Percentiles rank a stretch among this genome's conserved stretches.
phyloP scores from a whole-genome alignment of 2,113 vertebrate species.

The Sakesphorus luctuosus region DNA sequence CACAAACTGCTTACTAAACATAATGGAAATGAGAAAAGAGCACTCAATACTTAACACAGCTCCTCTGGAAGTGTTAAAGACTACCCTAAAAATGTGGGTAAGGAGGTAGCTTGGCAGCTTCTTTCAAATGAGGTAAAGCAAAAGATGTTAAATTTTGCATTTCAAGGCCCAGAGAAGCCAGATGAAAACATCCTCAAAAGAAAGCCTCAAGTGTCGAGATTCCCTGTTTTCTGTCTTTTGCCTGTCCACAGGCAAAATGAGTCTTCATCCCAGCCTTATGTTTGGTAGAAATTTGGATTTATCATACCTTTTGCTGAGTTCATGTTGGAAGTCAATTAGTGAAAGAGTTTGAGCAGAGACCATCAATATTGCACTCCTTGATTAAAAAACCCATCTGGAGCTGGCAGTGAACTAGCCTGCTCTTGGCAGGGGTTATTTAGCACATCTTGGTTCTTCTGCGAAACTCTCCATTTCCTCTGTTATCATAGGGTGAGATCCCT shows the following conservation, averaged over 20 bases:
- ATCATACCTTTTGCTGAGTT: slow-evolving; percentile 61
- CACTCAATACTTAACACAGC: background rate
- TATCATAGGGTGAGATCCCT: slow-evolving; percentile 8
- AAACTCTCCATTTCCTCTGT: background rate
- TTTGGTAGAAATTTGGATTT: slow-evolving; percentile 38
- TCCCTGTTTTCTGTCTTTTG: background rate
- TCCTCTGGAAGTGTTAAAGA: background rate
- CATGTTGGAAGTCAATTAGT: slow-evolving; percentile 67
- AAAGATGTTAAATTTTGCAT: slow-evolving; percentile 12
- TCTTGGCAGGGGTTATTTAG: slow-evolving; percentile 65
- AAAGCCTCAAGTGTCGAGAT: background rate
- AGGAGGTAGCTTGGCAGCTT: background rate
- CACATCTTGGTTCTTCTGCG: background rate
- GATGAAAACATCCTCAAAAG: background rate
- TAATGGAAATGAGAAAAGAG: background rate
- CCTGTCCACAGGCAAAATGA: background rate
- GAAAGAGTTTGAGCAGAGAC: slow-evolving; percentile 55
- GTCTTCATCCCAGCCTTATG: background rate
- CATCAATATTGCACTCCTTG: slow-evolving; percentile 71
- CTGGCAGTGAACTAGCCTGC: slow-evolving; percentile 36
- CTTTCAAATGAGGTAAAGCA: background rate
- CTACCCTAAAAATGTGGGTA: background rate
- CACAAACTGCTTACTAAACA: background rate
- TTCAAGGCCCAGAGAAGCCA: background rate
- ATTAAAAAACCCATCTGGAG: slow-evolving; percentile 66